These are phyloP conservation scores for Xylocopa sonorina DNA, from an alignment of 1,140 invertebrate genomes.

Conservation along the genomic window DNA sequence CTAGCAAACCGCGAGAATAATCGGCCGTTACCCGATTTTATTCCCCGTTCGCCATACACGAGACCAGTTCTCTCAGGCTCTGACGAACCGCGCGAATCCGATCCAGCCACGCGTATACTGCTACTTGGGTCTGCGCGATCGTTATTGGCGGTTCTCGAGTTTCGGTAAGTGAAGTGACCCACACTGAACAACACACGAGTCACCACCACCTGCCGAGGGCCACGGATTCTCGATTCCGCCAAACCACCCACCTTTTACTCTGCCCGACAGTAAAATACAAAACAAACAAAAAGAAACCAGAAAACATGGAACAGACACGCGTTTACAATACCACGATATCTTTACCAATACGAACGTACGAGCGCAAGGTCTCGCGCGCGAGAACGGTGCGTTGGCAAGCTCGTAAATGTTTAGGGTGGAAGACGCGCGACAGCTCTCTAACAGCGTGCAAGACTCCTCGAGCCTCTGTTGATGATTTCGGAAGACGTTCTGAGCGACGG, in stretches of 20 bases:
- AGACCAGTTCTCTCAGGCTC: too few species aligned
- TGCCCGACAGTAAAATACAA: conserved; percentile 48
- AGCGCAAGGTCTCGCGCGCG: too few species aligned
- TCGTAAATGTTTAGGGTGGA: conserved; percentile 5
- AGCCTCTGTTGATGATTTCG: conserved; percentile 29
- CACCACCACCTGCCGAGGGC: conserved; percentile 28
- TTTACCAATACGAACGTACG: too few species aligned
- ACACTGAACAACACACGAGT: conserved; percentile 40
- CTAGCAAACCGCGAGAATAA: conserved; percentile 63
- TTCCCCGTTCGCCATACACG: neutral
- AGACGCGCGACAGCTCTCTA: neutral
- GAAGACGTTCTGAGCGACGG: conserved; percentile 63
- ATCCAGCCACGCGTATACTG: too few species aligned
- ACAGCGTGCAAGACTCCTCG: neutral
- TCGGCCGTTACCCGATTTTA: conserved; percentile 21
- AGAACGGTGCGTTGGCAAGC: neutral
- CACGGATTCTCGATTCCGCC: conserved; percentile 8
- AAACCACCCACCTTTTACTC: neutral
- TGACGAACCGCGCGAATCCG: neutral
- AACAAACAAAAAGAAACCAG: too few species aligned
- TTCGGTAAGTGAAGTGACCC: conserved; percentile 63
- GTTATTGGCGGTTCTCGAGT: conserved; percentile 49
- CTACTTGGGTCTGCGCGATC: neutral
- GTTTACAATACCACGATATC: too few species aligned
- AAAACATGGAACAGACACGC: conserved; percentile 20